Percentiles rank a stretch among this genome's conserved stretches.
These are phyloP conservation scores for Pseudomugil gertrudae DNA, from an alignment of 2,797 vertebrate genomes.

Conservation along the genomic window DNA sequence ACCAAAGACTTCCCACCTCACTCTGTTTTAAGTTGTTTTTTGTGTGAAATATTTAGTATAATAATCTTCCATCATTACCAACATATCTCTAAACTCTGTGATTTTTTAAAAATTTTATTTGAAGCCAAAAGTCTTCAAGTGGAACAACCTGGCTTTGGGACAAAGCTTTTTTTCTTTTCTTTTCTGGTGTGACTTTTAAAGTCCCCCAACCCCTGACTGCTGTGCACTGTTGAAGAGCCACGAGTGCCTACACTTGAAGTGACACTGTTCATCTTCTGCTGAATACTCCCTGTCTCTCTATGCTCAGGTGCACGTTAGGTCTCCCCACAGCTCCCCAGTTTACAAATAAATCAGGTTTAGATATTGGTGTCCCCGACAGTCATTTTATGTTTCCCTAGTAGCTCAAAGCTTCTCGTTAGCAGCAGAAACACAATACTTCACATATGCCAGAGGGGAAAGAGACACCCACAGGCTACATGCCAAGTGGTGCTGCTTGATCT, in stretches of 20 bases:
- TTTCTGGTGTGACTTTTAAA: slow-evolving; percentile 22
- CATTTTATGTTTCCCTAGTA: slow-evolving; percentile 21
- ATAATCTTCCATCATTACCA: slow-evolving; percentile 18
- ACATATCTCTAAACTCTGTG: slow-evolving; percentile 38
- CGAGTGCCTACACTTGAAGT: slow-evolving; percentile 76
- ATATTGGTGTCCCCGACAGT: slow-evolving; percentile 22
- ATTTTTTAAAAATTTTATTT: slow-evolving; percentile 35
- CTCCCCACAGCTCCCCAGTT: not conserved
- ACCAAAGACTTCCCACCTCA: slow-evolving; percentile 66
- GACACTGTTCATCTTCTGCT: slow-evolving; percentile 56
- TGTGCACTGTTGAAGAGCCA: slow-evolving; percentile 75
- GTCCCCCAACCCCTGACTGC: too few species aligned
- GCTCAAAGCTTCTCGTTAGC: slow-evolving; percentile 20
- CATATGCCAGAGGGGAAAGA: slow-evolving; percentile 46
- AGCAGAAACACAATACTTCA: slow-evolving; percentile 31
- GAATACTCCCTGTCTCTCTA: slow-evolving; percentile 44
- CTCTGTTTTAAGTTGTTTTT: slow-evolving; percentile 6
- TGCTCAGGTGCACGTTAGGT: slow-evolving; percentile 30
- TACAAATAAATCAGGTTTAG: slow-evolving; percentile 1
- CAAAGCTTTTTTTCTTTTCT: slow-evolving; percentile 12
- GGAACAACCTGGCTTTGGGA: slow-evolving; percentile 36
- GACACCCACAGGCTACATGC: slow-evolving; percentile 35
- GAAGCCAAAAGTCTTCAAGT: slow-evolving; percentile 39
- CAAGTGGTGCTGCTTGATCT: slow-evolving; percentile 47
- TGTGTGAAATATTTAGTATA: slow-evolving; percentile 12